Base-by-base conservation (phyloP, 2,888 invertebrate species). In the Hydrotaea diabolus region DNA sequence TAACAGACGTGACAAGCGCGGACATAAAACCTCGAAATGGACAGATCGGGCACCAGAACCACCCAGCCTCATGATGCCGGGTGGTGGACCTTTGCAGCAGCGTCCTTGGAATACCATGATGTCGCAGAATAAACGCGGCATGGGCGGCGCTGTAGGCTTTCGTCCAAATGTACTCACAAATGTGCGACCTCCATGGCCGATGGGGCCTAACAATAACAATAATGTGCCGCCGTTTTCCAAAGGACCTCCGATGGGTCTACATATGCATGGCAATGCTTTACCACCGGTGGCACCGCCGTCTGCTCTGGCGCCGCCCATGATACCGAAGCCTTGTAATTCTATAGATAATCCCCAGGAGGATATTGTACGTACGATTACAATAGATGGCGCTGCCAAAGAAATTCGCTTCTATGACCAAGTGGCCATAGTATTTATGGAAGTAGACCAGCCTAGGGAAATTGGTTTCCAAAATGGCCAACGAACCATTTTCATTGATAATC, bases 361-460 rank as follows among this genome's bases (percentile, higher is more conserved):
- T 89, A 94, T 96, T 0, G 95, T 96, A 87, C 96, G 96, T 87
- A 95, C 95, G 5, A 96, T 98, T 46, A 95, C 95, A 82, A 97
- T 98, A 62, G 97, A 97, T 90, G 96, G 96, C 0, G 93, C 95
- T 19, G 95, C 96, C 0, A 94, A 97, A 87, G 97, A 97, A 90
- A 96, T 93, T 69, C 91, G 97, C 21, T 97, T 97, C 89, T 98
- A 98, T 89, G 97, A 96, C 21, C 95, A 97, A 84, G 96, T 95
- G 0, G 97, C 97, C 0, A 94, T 98, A 39, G 96, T 97, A 0
- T 96, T 98, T 90, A 94, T 98, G 93, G 96, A 95, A 79, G 96
- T 96, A 94, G 96, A 96, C 87, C 97, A 97, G 90, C 97, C 97
- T 0, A 93, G 96, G 78, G 97, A 97, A 91, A 96, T 98, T 74